phyloP scores from a whole-genome alignment of 1,140 invertebrate genomes.

The Papilio dardanus region DNA sequence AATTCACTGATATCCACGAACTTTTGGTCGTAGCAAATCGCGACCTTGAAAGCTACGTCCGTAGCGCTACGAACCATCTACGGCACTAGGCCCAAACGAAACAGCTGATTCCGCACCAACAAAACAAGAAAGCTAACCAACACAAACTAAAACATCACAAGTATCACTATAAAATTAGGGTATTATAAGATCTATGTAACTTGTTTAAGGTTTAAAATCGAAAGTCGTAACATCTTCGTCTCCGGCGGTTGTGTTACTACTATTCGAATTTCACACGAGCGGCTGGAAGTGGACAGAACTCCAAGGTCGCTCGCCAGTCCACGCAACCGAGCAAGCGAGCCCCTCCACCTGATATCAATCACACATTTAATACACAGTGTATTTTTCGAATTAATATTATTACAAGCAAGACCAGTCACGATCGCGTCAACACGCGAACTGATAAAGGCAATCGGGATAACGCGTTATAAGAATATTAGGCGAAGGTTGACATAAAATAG shows the following conservation, averaged over 20 bases:
- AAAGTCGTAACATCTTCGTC: slow-evolving; percentile 52
- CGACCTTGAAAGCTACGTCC: slow-evolving; percentile 57
- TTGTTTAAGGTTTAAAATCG: slow-evolving; percentile 50
- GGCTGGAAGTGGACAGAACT: slow-evolving; percentile 52
- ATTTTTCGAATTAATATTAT: slow-evolving; percentile 68
- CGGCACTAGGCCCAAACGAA: slow-evolving; percentile 65
- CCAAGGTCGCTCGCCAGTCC: slow-evolving; percentile 75
- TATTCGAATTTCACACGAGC: slow-evolving; percentile 73
- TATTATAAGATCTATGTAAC: slow-evolving; percentile 49
- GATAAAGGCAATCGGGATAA: slow-evolving; percentile 67
- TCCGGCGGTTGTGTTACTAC: slow-evolving; percentile 63
- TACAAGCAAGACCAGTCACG: slow-evolving; percentile 57
- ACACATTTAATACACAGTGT: slow-evolving; percentile 61
- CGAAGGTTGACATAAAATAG: slow-evolving; percentile 50
- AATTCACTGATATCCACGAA: not conserved
- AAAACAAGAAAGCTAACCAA: slow-evolving; percentile 62
- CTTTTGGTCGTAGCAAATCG: slow-evolving; percentile 4
- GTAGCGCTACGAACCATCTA: slow-evolving; percentile 55
- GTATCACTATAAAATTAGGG: slow-evolving; percentile 31
- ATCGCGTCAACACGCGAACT: slow-evolving; percentile 55
- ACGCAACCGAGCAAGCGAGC: slow-evolving; percentile 68
- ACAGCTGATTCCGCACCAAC: slow-evolving; percentile 75
- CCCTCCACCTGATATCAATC: slow-evolving; percentile 64
- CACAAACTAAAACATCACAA: slow-evolving; percentile 48
- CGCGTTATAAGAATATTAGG: slow-evolving; percentile 66